Conservation (phyloP, 2,113 vertebrate species). For the Romanogobio albipinnatus region DNA sequence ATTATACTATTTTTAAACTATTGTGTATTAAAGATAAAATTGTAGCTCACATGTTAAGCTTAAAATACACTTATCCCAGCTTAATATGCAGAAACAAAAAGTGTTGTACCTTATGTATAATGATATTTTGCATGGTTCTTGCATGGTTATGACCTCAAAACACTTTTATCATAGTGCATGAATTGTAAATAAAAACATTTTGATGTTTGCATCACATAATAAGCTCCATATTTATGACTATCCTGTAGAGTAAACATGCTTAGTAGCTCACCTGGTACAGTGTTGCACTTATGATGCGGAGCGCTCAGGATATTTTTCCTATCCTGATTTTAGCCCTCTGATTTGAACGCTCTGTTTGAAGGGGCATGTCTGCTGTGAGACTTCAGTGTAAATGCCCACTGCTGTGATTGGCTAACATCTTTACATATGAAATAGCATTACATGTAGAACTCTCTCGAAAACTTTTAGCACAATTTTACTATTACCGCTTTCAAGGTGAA, state of each 20-base stretch:
- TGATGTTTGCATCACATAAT: background rate
- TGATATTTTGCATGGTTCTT: background rate
- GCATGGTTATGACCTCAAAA: background rate
- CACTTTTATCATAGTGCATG: background rate
- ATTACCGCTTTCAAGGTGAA: no score
- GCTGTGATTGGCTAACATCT: no score
- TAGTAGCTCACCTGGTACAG: background rate
- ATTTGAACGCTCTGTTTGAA: no score
- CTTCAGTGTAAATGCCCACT: no score
- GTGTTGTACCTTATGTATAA: background rate
- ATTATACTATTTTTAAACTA: background rate
- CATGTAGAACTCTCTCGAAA: no score
- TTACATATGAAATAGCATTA: no score
- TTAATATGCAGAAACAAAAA: background rate
- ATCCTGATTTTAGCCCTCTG: no score
- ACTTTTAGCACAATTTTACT: no score
- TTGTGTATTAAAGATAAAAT: no score
- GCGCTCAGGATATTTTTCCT: no score
- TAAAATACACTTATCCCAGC: background rate
- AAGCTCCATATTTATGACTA: background rate
- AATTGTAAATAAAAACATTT: background rate
- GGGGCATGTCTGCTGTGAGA: no score
- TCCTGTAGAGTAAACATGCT: background rate
- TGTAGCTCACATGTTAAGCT: background rate
- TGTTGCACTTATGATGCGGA: background rate